These are phyloP conservation scores for Vulpes ferrilata DNA, from an alignment of 2,113 vertebrate genomes.

Conservation along the genomic window DNA sequence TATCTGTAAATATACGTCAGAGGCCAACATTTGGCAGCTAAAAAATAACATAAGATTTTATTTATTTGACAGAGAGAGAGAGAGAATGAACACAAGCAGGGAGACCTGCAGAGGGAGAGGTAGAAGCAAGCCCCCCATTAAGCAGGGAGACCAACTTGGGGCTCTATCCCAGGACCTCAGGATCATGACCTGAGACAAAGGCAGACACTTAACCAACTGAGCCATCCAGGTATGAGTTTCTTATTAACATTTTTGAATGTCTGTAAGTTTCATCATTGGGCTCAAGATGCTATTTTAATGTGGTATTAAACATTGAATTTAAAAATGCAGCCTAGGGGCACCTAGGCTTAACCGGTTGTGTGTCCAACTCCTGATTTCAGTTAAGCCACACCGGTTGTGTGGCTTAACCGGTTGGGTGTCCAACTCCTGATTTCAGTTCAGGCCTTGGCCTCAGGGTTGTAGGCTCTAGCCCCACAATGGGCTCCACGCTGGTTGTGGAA, in stretches of 20 bases:
- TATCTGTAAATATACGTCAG: background rate
- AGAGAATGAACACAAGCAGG: background rate
- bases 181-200: background rate
- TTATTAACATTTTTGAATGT: background rate
- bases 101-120: background rate
- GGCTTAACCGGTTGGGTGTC: background rate
- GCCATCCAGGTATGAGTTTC: background rate
- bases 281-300: background rate
- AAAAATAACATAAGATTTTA: background rate
- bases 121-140: background rate
- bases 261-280: background rate
- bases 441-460: background rate
- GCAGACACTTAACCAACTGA: background rate
- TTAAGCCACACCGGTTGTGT: background rate
- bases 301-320: background rate
- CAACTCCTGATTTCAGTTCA: background rate
- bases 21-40: background rate
- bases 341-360: background rate
- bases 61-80: background rate
- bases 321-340: background rate
- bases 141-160: background rate
- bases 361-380: background rate
- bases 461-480: background rate
- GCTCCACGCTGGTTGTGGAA: background rate
- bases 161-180: background rate